Percentiles rank a stretch among this genome's conserved stretches.
Conservation (phyloP, 2,888 invertebrate genomes). For the Heliconius ismenius region DNA sequence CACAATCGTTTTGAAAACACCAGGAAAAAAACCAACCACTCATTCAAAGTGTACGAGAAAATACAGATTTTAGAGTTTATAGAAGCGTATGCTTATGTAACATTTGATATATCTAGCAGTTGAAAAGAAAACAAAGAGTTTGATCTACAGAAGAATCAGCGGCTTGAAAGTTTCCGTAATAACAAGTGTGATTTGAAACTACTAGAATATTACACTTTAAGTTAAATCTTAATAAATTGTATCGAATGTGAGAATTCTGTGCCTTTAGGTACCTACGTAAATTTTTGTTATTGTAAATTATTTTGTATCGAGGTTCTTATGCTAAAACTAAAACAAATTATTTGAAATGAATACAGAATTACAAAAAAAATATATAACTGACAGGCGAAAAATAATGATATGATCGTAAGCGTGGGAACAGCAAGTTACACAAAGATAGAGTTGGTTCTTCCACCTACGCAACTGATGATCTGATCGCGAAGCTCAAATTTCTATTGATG, state of each 20-base stretch:
- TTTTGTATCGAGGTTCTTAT: not conserved
- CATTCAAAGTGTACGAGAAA: slow-evolving; percentile 44
- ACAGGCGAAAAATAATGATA: not conserved
- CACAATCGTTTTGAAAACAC: slow-evolving; percentile 7
- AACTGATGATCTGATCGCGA: not conserved
- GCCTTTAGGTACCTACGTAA: not conserved
- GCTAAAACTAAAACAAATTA: too few relatives aligned
- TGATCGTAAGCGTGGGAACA: not conserved
- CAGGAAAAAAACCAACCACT: not conserved
- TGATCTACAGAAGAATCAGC: slow-evolving; percentile 54
- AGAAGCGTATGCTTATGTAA: slow-evolving; percentile 29
- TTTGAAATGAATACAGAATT: not conserved
- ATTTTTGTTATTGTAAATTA: not conserved
- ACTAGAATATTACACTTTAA: slow-evolving; percentile 16
- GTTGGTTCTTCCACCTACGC: not conserved
- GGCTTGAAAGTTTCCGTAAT: slow-evolving; percentile 70
- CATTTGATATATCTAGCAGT: slow-evolving; percentile 50
- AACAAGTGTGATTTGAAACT: slow-evolving; percentile 50
- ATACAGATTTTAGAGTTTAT: slow-evolving; percentile 26
- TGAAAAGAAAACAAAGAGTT: slow-evolving; percentile 63
- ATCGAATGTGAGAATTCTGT: not conserved
- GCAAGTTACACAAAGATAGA: not conserved
- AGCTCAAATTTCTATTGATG: not conserved
- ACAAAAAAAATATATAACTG: not conserved
- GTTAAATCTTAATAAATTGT: not conserved